Conservation (phyloP, 2,113 vertebrate genomes). For the Cottus gobio region DNA sequence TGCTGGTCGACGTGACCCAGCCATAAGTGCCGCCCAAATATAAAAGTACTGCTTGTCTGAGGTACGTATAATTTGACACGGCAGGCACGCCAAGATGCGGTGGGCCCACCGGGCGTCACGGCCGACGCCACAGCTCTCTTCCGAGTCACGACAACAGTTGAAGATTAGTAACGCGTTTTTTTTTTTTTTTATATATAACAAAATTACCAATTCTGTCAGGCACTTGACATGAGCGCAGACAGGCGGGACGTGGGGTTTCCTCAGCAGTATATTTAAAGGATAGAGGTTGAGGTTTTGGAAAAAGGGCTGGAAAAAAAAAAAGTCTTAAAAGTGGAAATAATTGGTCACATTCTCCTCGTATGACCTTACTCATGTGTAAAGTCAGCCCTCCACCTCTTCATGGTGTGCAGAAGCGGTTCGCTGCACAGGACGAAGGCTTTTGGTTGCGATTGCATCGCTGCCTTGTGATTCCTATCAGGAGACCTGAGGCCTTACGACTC, state of each 20-base stretch:
- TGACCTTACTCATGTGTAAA: neutral
- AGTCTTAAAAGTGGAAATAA: slow-evolving; percentile 47
- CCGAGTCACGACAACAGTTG: slow-evolving; percentile 40
- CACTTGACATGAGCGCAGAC: slow-evolving; percentile 13
- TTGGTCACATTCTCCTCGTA: slow-evolving; percentile 7
- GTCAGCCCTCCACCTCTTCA: neutral
- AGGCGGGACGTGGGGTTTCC: slow-evolving; percentile 27
- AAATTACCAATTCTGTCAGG: slow-evolving; percentile 25
- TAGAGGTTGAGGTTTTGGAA: slow-evolving; percentile 48
- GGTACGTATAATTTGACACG: slow-evolving; percentile 29
- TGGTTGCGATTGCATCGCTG: slow-evolving; percentile 39
- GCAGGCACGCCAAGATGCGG: neutral
- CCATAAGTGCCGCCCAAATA: slow-evolving; percentile 43
- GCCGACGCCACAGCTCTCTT: neutral
- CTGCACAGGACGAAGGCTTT: slow-evolving; percentile 6
- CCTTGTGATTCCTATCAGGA: slow-evolving; percentile 72
- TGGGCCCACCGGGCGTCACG: neutral
- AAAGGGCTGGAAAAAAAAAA: too few relatives aligned
- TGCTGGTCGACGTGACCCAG: slow-evolving; percentile 51
- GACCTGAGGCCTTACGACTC: slow-evolving; percentile 51
- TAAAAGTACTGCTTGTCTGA: slow-evolving; percentile 2
- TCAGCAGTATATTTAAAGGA: slow-evolving; percentile 31
- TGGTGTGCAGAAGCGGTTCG: neutral
- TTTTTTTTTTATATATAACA: slow-evolving; percentile 12
- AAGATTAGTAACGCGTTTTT: slow-evolving; percentile 40